Base-by-base conservation (phyloP, 2,888 invertebrate species). In the Vesta saturnalis region DNA sequence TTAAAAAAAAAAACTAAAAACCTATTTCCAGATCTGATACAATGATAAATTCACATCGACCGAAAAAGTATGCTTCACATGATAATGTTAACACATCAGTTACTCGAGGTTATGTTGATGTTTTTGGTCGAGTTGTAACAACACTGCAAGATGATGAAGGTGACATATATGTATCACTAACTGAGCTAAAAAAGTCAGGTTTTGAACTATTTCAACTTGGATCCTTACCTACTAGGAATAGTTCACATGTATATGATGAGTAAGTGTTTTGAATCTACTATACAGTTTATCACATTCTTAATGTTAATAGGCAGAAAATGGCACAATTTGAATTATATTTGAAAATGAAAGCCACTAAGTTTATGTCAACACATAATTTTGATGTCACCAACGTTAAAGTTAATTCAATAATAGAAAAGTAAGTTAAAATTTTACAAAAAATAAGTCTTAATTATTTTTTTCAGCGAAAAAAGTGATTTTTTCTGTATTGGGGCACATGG, bases 141-240 rank as follows among this genome's bases (percentile, higher is more conserved):
- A 74, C 76, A 0, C 60, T 76, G 1, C 52, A 68, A 43, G 71
- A 64, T 4, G 75, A 76, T 1, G 60, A 67, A 49, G 78, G 78
- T 5, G 71, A 74, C 22, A 16, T 77, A 4, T 79, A 71, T 69
- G 74, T 80, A 0, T 74, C 76, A 19, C 46, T 78, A 22, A 63
- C 70, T 2, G 78, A 79, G 49, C 69, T 80, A 1, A 71, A 72
- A 58, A 64, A 65, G 23, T 66, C 75, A 16, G 80, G 80, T 3
- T 79, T 79, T 66, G 71, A 74, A 19, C 49, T 80, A 22, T 80
- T 77, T 60, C 67, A 72, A 19, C 70, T 69, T 3, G 67, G 74
- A n/a, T 69, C 62, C 47, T 76, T 73, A 47, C 72, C 77, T 23
- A 62, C 67, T 8, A 30, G 22, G 1, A 56, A 65, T n/a, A 6